Base-by-base conservation (phyloP, 2,113 vertebrate genomes). In the Otus sunia region DNA sequence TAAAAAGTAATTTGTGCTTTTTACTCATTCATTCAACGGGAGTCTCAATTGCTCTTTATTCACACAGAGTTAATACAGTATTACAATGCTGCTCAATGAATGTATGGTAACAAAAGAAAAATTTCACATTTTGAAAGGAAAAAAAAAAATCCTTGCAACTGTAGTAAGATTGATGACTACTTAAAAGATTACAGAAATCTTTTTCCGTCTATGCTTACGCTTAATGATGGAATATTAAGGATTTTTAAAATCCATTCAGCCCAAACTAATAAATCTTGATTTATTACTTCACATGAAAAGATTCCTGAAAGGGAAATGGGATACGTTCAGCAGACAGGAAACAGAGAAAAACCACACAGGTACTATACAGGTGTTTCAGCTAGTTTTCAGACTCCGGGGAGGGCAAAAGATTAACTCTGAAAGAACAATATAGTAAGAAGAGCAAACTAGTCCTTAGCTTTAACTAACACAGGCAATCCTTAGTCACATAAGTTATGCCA, bases 1-100 rank as follows among this genome's bases (percentile, higher is more conserved):
- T 98, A 98, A 98, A 98, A 97, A 97, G 95, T 97, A 98, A 98
- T 98, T 98, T 98, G 97, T 98, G 96, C 96, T 98, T 98, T 98
- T 98, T 97, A 97, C 90, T 96, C 94, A 86, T 96, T 98, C 97
- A 97, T 98, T 98, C 96, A 97, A 96, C 37, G 43, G 84, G 89
- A 93, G 89, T 96, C 95, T 98, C 97, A 98, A 97, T 96, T 97
- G 96, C 97, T 98, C 97, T 98, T 98, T 97, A 97, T 98, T 98
- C 97, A 97, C 85, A 89, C 86, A 63, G 96, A 97, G 97, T 96
- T 98, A 98, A 97, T 97, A 97, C 97, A 97, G 96, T 97, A 97
- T 98, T 96, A 98, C 97, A 97, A 97, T 96, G 97, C 97, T 98
- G 97, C 96, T 97, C 97, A 98, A 97, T 98, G 98, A 98, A 96